Percentiles rank a stretch among this genome's conserved stretches.
Conservation (phyloP, 1,140 invertebrate genomes). For the Aphaenogaster floridana region DNA sequence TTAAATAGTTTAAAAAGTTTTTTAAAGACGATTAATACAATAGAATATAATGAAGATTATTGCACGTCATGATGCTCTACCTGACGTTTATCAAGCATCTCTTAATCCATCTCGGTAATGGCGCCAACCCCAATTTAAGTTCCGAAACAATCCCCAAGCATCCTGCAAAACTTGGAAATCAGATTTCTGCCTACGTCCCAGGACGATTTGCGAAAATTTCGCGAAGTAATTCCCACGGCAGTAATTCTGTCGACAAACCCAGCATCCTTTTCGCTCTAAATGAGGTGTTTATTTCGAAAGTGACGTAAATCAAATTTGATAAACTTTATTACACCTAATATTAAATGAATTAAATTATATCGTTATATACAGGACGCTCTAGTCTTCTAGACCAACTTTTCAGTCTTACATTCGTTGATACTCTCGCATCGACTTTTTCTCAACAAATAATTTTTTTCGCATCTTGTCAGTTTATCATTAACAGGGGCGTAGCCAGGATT, state of each 20-base stretch:
- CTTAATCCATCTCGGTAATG: conserved; percentile 50
- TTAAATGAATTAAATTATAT: background rate
- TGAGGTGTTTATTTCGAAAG: conserved; percentile 48
- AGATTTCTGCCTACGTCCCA: conserved; percentile 57
- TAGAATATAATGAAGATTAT: conserved; percentile 23
- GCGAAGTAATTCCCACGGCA: conserved; percentile 42
- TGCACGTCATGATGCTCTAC: background rate
- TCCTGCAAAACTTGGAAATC: conserved; percentile 58
- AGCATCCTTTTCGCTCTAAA: conserved; percentile 27
- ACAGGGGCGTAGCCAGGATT: too few species aligned
- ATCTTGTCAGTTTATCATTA: background rate
- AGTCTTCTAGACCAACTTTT: background rate
- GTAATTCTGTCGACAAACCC: conserved; percentile 45
- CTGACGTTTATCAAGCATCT: conserved; percentile 50
- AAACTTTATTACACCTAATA: background rate
- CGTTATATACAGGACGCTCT: background rate
- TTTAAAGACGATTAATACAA: conserved; percentile 14
- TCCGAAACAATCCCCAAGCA: conserved; percentile 46
- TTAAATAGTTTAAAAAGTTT: background rate
- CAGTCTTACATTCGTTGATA: background rate
- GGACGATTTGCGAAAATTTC: conserved; percentile 58
- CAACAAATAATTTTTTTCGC: background rate
- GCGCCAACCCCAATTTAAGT: conserved; percentile 47
- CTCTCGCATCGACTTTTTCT: background rate
- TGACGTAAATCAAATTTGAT: conserved; percentile 21